Evolutionary conservation across 2,797 vertebrate genomes (phyloP).

Genomic region (Pteronotus mesoamericanus): DNA sequence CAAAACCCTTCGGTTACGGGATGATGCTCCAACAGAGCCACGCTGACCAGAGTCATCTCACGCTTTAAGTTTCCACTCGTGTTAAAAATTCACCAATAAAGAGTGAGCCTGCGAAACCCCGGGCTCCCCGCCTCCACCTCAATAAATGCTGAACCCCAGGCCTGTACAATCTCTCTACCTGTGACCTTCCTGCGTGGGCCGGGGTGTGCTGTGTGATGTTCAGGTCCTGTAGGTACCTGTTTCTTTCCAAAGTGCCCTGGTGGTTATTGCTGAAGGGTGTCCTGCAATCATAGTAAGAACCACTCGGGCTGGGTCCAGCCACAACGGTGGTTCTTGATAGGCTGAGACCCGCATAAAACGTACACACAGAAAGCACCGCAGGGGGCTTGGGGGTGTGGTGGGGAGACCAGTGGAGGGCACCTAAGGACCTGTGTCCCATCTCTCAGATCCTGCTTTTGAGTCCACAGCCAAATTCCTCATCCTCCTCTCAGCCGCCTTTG

Average conservation of each 20-base stretch:
- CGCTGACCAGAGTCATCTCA: too few relatives aligned
- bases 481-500: background rate
- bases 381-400: fast-evolving
- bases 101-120: background rate
- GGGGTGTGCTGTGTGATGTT: background rate
- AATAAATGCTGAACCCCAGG: background rate
- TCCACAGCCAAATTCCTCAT: background rate
- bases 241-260: background rate
- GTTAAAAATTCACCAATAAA: background rate
- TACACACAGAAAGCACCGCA: background rate
- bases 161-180: background rate
- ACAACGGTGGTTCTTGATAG: background rate
- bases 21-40: too few relatives aligned
- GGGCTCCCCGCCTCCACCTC: background rate
- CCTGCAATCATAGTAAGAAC: background rate
- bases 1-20: too few relatives aligned
- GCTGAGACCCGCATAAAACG: background rate
- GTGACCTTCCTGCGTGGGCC: background rate
- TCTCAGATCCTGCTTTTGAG: background rate
- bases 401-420: background rate
- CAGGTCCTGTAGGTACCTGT: background rate
- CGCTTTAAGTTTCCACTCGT: background rate
- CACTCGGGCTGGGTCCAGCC: background rate
- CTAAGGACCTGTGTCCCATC: background rate
- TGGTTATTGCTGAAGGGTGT: background rate